Conservation (phyloP, 1,140 invertebrate species). For the Eueides isabella region DNA sequence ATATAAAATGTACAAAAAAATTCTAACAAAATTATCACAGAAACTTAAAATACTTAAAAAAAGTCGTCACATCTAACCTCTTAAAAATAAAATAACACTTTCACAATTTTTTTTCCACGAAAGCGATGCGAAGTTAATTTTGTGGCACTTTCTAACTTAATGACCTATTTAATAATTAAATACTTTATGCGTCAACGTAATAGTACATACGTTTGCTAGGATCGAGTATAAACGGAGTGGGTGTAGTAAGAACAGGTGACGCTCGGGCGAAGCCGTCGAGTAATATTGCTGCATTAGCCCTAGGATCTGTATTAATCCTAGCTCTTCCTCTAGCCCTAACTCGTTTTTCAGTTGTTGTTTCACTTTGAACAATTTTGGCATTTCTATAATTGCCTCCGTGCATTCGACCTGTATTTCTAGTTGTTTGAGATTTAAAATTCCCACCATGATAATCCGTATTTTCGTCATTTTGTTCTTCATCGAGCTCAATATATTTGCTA, state of each 20-base stretch:
- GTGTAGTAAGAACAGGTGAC: constrained; percentile 61
- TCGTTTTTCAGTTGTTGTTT: constrained; percentile 39
- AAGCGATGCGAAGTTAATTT: constrained; percentile 44
- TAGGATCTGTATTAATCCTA: constrained; percentile 27
- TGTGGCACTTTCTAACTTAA: constrained; percentile 63
- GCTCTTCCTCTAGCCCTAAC: constrained; percentile 33
- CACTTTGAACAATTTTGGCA: constrained; percentile 53
- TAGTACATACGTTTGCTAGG: constrained; percentile 78
- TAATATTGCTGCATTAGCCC: constrained; percentile 54
- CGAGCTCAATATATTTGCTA: constrained; percentile 64
- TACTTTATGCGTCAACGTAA: constrained; percentile 64
- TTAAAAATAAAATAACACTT: constrained; percentile 32
- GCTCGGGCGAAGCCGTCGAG: constrained; percentile 63
- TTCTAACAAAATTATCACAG: constrained; percentile 54
- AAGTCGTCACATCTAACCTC: constrained; percentile 25
- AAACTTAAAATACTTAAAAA: constrained; percentile 47
- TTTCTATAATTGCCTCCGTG: constrained; percentile 73
- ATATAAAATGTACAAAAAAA: constrained; percentile 35
- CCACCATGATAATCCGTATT: constrained; percentile 48
- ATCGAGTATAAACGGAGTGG: constrained; percentile 66
- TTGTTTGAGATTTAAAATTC: constrained; percentile 53
- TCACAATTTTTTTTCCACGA: constrained; percentile 32
- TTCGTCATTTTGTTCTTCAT: constrained; percentile 49
- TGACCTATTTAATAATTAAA: constrained; percentile 23
- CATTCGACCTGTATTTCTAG: constrained; percentile 43